Conservation (phyloP, 2,113 vertebrate genomes). For the Cygnus buccinator region DNA sequence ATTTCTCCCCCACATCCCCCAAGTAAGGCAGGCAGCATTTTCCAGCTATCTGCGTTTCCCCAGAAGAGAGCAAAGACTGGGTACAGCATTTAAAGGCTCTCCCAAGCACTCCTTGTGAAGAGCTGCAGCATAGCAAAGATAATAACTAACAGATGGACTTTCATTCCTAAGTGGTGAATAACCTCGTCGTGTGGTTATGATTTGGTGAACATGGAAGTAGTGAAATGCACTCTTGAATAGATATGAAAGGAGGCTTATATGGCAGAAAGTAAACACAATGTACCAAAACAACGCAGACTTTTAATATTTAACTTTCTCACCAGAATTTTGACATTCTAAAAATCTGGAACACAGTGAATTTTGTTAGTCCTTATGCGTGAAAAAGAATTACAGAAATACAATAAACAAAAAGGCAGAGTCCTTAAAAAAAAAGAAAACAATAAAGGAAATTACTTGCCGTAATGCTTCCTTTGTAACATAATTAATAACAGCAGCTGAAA, state of each 20-base stretch:
- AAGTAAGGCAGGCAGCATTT: not conserved
- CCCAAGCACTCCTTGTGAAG: conserved; percentile 42
- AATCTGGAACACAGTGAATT: not conserved
- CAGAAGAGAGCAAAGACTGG: not conserved
- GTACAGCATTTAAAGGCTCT: conserved; percentile 18
- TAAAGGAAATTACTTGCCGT: not conserved
- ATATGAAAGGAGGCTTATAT: not conserved
- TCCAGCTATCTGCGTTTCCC: not conserved
- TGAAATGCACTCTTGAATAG: conserved; percentile 33
- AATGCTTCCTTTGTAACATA: not conserved
- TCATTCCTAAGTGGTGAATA: conserved; percentile 76
- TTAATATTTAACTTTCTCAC: not conserved
- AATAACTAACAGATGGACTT: conserved; percentile 75
- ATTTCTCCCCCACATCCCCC: not conserved
- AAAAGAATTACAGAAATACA: not conserved
- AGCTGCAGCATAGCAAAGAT: conserved; percentile 48
- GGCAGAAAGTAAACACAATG: conserved; percentile 10
- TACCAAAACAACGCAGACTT: not conserved
- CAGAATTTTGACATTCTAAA: not conserved
- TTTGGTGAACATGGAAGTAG: conserved; percentile 67
- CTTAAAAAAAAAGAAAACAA: not conserved
- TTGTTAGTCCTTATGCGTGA: not conserved
- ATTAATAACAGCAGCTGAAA: not conserved
- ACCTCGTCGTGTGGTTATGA: conserved; percentile 65
- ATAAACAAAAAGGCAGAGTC: not conserved